Evolutionary conservation across 2,113 vertebrate species (phyloP).

Genomic region (Bos javanicus): DNA sequence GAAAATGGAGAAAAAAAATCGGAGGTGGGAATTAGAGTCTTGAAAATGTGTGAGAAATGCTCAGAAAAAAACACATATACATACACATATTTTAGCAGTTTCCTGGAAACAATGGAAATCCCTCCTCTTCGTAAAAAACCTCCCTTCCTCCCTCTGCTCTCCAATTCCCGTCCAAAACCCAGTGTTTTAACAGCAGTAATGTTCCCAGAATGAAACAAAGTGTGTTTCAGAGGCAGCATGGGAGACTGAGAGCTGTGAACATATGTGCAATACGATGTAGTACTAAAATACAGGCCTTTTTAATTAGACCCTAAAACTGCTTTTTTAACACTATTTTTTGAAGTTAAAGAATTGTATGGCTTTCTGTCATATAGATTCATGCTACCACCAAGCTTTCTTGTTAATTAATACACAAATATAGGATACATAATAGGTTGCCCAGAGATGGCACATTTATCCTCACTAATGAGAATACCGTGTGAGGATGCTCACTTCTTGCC

Average conservation of each 20-base stretch:
- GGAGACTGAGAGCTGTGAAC: background rate
- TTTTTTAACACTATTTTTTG: slow-evolving; percentile 47
- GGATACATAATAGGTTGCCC: slow-evolving; percentile 23
- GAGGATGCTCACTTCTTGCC: slow-evolving; percentile 58
- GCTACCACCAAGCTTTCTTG: slow-evolving; percentile 1
- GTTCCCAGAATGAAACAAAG: background rate
- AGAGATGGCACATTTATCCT: slow-evolving; percentile 43
- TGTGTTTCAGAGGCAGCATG: background rate
- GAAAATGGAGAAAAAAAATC: background rate
- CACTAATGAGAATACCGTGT: slow-evolving; percentile 25
- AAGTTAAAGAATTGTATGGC: slow-evolving; percentile 28
- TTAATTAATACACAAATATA: slow-evolving; percentile 63
- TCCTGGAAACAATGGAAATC: slow-evolving; percentile 48
- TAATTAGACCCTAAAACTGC: slow-evolving; percentile 49
- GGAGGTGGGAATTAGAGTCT: background rate
- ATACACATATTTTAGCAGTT: background rate
- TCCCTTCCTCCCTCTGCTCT: background rate
- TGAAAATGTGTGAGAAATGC: background rate
- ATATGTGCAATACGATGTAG: background rate
- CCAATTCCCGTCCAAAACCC: background rate
- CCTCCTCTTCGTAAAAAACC: background rate
- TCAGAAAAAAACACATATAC: background rate
- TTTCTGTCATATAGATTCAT: slow-evolving; percentile 52
- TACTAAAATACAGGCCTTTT: background rate
- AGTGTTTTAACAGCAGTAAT: background rate